A percentile compares a stretch with the other conserved stretches of the same genome.
These are phyloP conservation scores for Tipula helvola DNA, from an alignment of 2,888 invertebrate species.

Conservation along the genomic window DNA sequence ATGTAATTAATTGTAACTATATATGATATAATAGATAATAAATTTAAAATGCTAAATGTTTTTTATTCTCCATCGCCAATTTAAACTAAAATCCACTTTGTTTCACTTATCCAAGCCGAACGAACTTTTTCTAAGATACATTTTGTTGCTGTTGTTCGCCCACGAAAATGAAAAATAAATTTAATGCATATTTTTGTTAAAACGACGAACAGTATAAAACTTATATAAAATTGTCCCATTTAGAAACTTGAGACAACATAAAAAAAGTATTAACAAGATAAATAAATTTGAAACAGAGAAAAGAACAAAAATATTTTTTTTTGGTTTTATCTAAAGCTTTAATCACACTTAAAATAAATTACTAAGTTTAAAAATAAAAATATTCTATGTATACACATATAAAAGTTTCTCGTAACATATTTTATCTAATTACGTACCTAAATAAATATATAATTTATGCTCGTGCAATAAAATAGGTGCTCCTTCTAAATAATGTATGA, in stretches of 20 bases:
- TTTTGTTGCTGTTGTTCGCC: not conserved
- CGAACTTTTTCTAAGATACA: not conserved
- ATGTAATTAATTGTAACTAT: not conserved
- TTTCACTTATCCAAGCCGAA: not conserved
- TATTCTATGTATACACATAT: not conserved
- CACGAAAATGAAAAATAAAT: not conserved
- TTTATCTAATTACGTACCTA: not conserved
- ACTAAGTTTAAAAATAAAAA: not conserved
- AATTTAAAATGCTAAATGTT: not conserved
- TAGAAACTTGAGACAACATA: not conserved
- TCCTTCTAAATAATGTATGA: not conserved
- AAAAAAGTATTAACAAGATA: not conserved
- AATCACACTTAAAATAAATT: not conserved
- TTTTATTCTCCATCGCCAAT: not conserved
- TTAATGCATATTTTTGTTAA: not conserved
- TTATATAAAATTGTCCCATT: constrained; percentile 4
- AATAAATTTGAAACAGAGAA: not conserved
- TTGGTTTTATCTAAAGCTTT: not conserved
- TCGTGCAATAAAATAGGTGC: not conserved
- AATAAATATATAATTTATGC: not conserved
- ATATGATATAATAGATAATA: not conserved
- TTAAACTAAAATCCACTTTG: not conserved
- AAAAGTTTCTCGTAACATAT: not conserved
- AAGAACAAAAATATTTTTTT: not conserved
- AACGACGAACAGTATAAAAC: not conserved